These are phyloP conservation scores for Apamea crenata DNA, from an alignment of 2,888 invertebrate genomes.

Conservation along the genomic window DNA sequence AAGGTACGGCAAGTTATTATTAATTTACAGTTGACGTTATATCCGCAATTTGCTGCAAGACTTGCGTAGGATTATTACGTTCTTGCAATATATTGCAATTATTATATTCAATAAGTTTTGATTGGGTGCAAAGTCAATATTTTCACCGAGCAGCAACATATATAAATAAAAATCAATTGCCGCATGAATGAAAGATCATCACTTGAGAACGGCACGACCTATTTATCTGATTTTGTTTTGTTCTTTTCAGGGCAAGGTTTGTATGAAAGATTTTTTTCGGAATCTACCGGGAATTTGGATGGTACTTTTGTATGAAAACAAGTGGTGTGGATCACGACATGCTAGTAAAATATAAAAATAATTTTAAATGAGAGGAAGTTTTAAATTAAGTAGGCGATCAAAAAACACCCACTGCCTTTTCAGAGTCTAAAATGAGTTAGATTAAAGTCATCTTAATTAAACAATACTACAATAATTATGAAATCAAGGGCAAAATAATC, in stretches of 20 bases:
- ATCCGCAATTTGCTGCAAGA: constrained; percentile 10
- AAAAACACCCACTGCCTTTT: not conserved
- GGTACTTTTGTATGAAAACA: not conserved
- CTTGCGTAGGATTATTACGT: constrained; percentile 4
- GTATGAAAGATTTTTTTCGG: not conserved
- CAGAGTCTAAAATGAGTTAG: not conserved
- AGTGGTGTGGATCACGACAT: accelerated
- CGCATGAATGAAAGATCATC: not conserved
- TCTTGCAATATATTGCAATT: constrained; percentile 4
- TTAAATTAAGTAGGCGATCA: not conserved
- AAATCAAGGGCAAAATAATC: not conserved
- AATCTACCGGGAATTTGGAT: not conserved
- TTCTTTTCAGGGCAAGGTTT: not conserved
- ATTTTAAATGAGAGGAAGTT: constrained; percentile 1
- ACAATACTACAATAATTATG: not conserved
- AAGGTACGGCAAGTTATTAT: constrained; percentile 16
- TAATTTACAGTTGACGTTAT: not conserved
- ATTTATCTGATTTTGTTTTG: not conserved
- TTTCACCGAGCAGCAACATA: not conserved
- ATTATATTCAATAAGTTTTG: constrained; percentile 30
- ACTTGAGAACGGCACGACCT: not conserved
- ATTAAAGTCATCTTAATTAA: not conserved
- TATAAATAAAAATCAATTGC: not conserved
- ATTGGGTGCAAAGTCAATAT: constrained; percentile 35
- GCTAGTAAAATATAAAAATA: not conserved